phyloP scores from a whole-genome alignment of 2,113 vertebrate genomes.

The Sylvicapra grimmia region DNA sequence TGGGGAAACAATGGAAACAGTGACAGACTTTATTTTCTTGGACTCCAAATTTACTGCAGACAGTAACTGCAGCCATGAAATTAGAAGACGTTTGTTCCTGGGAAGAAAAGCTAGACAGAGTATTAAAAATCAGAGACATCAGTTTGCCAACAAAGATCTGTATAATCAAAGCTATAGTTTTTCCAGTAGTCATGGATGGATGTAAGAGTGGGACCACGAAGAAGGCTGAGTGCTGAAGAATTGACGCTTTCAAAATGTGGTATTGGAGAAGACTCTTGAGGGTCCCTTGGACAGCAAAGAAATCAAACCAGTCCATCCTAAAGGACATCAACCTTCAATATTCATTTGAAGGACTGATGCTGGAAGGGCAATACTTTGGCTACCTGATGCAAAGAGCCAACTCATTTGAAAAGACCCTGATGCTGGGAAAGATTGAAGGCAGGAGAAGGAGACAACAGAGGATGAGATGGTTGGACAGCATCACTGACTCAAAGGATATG shows the following conservation, averaged over 20 bases:
- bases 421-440: not conserved
- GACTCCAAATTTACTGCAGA: not conserved
- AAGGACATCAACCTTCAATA: not conserved
- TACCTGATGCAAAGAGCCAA: not conserved
- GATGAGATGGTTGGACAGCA: not conserved
- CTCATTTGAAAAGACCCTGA: not conserved
- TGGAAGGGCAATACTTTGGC: not conserved
- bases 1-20: not conserved
- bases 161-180: not conserved
- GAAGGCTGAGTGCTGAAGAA: not conserved
- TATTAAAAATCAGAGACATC: not conserved
- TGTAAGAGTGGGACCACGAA: not conserved
- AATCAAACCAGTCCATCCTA: not conserved
- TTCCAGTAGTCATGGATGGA: not conserved
- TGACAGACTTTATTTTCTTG: not conserved
- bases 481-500: not conserved
- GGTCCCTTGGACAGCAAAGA: not conserved
- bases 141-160: not conserved
- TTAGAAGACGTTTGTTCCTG: not conserved
- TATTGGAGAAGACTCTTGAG: not conserved
- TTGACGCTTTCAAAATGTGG: not conserved
- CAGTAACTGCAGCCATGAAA: not conserved
- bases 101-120: not conserved
- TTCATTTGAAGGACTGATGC: not conserved
- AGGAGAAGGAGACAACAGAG: not conserved